These are phyloP conservation scores for Penaeus indicus DNA, from an alignment of 1,140 invertebrate genomes.

Conservation along the genomic window DNA sequence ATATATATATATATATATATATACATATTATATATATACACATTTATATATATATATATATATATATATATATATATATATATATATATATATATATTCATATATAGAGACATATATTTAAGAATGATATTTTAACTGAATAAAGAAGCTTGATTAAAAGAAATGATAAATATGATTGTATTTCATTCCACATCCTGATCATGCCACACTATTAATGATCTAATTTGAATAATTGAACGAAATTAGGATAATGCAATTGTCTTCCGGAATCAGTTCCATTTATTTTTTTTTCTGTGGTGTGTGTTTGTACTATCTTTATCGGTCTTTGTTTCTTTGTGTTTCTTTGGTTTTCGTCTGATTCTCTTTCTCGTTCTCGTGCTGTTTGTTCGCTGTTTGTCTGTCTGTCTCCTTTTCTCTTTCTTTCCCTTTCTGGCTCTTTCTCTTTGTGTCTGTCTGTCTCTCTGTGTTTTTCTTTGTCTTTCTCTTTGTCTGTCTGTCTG, in stretches of 20 bases:
- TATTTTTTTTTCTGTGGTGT: no score
- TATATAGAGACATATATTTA: no score
- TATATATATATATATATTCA: neutral
- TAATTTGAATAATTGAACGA: no score
- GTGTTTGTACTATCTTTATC: no score
- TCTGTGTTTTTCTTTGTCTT: no score
- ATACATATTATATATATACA: neutral
- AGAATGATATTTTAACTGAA: no score
- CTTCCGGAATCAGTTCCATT: no score
- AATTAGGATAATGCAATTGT: no score
- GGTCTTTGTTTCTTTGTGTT: no score
- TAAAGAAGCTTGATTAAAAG: neutral
- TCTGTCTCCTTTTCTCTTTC: neutral
- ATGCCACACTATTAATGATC: no score
- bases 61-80: conserved; percentile 7
- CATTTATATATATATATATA: neutral
- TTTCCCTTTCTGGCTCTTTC: neutral
- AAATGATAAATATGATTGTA: neutral
- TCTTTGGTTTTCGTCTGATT: no score
- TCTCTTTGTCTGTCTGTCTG: neutral
- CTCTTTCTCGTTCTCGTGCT: neutral
- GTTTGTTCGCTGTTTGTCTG: neutral
- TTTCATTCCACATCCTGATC: neutral
- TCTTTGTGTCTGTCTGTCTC: no score
- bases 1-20: conserved; percentile 14